Conservation (phyloP, 2,888 invertebrate genomes). For the Taenaris catops region DNA sequence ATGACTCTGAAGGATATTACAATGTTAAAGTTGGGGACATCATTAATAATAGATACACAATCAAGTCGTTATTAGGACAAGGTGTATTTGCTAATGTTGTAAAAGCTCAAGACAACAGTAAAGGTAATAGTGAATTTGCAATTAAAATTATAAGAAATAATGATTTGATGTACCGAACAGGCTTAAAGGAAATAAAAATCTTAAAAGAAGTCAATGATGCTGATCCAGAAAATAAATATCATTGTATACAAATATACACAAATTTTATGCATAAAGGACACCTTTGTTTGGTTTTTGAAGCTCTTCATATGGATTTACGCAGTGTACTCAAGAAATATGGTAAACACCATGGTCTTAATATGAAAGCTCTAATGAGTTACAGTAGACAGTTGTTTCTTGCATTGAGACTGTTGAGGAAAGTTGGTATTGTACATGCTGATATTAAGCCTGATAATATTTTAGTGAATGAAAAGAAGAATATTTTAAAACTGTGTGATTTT, state of each 20-base stretch:
- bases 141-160: conserved; percentile 99
- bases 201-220: conserved; percentile 95
- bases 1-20: conserved; percentile 99
- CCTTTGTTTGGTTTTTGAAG: conserved; percentile 98
- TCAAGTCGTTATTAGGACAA: conserved; percentile 97
- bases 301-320: conserved; percentile 94
- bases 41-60: conserved; percentile 91
- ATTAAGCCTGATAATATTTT: conserved; percentile 99
- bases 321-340: conserved; percentile 98
- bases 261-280: conserved; percentile 99
- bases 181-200: conserved; percentile 95
- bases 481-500: conserved; percentile 98
- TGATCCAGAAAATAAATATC: conserved; percentile 97
- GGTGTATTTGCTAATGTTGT: conserved; percentile 99
- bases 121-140: conserved; percentile 93
- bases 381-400: conserved; percentile 96
- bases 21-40: conserved; percentile 94
- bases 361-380: conserved; percentile 97
- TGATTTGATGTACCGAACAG: conserved; percentile 99
- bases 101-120: conserved; percentile 91
- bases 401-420: conserved; percentile 94
- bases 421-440: conserved; percentile 98
- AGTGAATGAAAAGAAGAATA: conserved; percentile 97
- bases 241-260: conserved; percentile 92
- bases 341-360: conserved; percentile 94